These are phyloP conservation scores for Acronicta leporina DNA, from an alignment of 2,888 invertebrate species.

Conservation along the genomic window DNA sequence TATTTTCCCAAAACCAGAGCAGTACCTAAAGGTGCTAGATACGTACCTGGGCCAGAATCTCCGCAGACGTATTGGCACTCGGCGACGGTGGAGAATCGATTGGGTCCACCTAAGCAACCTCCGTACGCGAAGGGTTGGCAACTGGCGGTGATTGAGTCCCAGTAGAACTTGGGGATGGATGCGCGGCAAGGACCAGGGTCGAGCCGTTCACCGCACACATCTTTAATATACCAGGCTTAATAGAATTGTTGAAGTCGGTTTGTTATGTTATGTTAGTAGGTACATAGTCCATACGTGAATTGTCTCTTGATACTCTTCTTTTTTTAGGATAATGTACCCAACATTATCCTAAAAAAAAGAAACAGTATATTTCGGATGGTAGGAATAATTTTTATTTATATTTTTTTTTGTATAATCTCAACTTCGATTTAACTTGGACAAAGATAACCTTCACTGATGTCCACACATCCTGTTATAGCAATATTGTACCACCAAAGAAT, in stretches of 20 bases:
- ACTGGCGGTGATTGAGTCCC: slow-evolving; percentile 87
- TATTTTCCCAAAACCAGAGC: slow-evolving; percentile 20
- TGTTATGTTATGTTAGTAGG: no score
- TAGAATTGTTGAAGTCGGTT: background rate
- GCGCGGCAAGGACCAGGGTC: slow-evolving; percentile 93
- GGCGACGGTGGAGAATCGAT: slow-evolving; percentile 92
- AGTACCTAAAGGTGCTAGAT: background rate
- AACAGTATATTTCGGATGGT: no score
- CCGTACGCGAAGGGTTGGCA: slow-evolving; percentile 94
- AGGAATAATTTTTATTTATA: no score
- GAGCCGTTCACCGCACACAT: slow-evolving; percentile 91
- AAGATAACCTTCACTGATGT: no score
- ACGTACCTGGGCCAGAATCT: slow-evolving; percentile 70
- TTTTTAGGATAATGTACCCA: no score
- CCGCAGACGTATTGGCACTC: slow-evolving; percentile 93
- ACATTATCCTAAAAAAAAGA: no score
- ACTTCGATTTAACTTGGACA: no score
- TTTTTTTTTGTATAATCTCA: no score
- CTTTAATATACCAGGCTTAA: slow-evolving; percentile 75
- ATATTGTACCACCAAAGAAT: no score
- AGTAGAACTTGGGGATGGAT: slow-evolving; percentile 91
- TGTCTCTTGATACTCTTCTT: no score
- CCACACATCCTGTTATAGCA: no score
- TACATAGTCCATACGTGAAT: no score
- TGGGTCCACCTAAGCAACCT: slow-evolving; percentile 95